Base-by-base conservation (phyloP, 2,113 vertebrate species). In the Neogale vison region DNA sequence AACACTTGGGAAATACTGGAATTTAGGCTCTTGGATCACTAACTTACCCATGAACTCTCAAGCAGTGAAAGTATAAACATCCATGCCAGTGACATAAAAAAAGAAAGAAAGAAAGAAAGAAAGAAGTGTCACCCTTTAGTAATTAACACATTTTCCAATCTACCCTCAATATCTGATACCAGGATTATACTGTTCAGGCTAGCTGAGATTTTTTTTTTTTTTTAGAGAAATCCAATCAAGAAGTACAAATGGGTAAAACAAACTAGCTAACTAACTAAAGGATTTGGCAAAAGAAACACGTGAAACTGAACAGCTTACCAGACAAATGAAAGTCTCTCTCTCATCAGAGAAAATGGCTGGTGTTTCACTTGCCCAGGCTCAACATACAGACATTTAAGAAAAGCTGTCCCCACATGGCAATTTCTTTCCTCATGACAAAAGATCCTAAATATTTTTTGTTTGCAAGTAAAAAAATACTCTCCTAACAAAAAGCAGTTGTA, bases 401-500 rank as follows among this genome's bases (percentile, higher is more conserved):
- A 95, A 86, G 76, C 34, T 97, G 96, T 96, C 93, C 97, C 88
- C 95, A 98, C 98, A 98, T 13, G 85, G 80, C 93, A 87, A 92
- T 92, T 80, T 97, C 97, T 57, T 39, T 90, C 59, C 93, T 96
- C 59, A 11, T 45, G 94, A 77, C 96, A 97, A 96, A 98, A 98
- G 96, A 96, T 97, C 77, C 93, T 84, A 98, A 98, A 97, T 97
- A 96, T 93, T 95, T 90, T 97, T 96, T 90, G 77, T 93, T 95
- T 74, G 76, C 81, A 67, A 77, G 26, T 12, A 63, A 96, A 97
- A 96, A 84, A 91, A 96, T 61, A 67, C 92, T 95, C 95, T 65
- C 71, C 0, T 81, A 97, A 97, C 91, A 98, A 94, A 98, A 98
- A 98, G 90, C 92, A 0, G 83, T 97, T 94, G 97, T 50, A 98